These are phyloP conservation scores for Pristis pectinata DNA, from an alignment of 2,797 vertebrate species.

Conservation along the genomic window DNA sequence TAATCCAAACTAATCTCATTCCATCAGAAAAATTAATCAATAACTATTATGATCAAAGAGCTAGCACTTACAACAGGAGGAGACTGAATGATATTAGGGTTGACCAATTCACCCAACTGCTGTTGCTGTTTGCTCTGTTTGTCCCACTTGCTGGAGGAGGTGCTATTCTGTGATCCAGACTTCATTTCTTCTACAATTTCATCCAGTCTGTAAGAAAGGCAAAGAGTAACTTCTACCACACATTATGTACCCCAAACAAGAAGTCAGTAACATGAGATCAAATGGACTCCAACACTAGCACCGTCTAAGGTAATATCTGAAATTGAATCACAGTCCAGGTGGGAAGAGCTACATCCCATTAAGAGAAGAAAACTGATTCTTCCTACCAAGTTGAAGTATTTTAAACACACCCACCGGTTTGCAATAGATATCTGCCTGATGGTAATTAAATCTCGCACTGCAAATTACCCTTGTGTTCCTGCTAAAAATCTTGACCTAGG, in stretches of 20 bases:
- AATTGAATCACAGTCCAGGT: neutral
- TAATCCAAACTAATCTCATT: too few relatives aligned
- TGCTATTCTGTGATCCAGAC: slow-evolving; percentile 53
- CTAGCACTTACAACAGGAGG: slow-evolving; percentile 72
- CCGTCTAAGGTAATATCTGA: too few relatives aligned
- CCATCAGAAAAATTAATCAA: neutral
- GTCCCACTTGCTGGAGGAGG: slow-evolving; percentile 45
- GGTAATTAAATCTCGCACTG: neutral
- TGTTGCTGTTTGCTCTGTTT: slow-evolving; percentile 44
- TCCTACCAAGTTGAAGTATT: neutral
- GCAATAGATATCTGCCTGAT: neutral
- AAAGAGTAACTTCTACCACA: neutral
- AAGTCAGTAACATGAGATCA: neutral
- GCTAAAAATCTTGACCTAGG: neutral
- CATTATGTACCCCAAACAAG: neutral
- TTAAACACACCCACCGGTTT: neutral
- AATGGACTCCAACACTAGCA: neutral
- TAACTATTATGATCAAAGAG: too few relatives aligned
- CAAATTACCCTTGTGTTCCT: neutral
- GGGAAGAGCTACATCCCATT: neutral
- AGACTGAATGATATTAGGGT: slow-evolving; percentile 74
- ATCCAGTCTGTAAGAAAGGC: slow-evolving; percentile 68
- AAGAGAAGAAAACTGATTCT: neutral
- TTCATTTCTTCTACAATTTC: slow-evolving; percentile 72
- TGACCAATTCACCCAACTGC: slow-evolving; percentile 69